Percentiles rank a stretch among this genome's conserved stretches.
phyloP scores from a whole-genome alignment of 2,888 invertebrate genomes.

The Epirrhoe alternata region DNA sequence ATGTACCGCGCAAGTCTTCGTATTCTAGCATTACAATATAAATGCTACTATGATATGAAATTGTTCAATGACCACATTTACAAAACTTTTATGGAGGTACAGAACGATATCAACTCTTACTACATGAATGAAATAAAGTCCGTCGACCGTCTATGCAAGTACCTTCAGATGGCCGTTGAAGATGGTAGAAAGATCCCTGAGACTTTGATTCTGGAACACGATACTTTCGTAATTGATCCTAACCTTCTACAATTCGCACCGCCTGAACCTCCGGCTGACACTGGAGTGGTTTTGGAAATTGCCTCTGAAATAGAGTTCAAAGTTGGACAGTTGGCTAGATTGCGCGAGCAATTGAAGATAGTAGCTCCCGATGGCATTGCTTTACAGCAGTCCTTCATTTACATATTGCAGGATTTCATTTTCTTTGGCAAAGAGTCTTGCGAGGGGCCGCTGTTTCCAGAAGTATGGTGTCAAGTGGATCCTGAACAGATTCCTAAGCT shows the following conservation, averaged over 20 bases:
- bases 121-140: slow-evolving; percentile 74
- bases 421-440: slow-evolving; percentile 77
- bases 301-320: slow-evolving; percentile 64
- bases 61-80: slow-evolving; percentile 72
- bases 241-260: slow-evolving; percentile 70
- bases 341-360: slow-evolving; percentile 71
- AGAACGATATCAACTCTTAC: slow-evolving; percentile 75
- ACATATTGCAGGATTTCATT: slow-evolving; percentile 81
- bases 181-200: slow-evolving; percentile 74
- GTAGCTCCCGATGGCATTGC: slow-evolving; percentile 73
- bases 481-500: slow-evolving; percentile 74
- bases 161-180: slow-evolving; percentile 82
- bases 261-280: slow-evolving; percentile 45
- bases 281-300: slow-evolving; percentile 52
- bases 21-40: slow-evolving; percentile 65
- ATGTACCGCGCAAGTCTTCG: slow-evolving; percentile 78
- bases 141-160: slow-evolving; percentile 81
- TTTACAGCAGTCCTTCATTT: slow-evolving; percentile 79
- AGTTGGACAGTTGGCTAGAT: slow-evolving; percentile 66
- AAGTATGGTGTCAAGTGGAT: slow-evolving; percentile 73
- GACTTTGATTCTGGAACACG: slow-evolving; percentile 76
- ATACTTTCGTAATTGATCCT: slow-evolving; percentile 79
- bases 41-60: slow-evolving; percentile 74
- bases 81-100: slow-evolving; percentile 75
- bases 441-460: slow-evolving; percentile 64